Evolutionary conservation across 2,797 vertebrate species (phyloP).

Genomic region (Bradypodion ventrale): DNA sequence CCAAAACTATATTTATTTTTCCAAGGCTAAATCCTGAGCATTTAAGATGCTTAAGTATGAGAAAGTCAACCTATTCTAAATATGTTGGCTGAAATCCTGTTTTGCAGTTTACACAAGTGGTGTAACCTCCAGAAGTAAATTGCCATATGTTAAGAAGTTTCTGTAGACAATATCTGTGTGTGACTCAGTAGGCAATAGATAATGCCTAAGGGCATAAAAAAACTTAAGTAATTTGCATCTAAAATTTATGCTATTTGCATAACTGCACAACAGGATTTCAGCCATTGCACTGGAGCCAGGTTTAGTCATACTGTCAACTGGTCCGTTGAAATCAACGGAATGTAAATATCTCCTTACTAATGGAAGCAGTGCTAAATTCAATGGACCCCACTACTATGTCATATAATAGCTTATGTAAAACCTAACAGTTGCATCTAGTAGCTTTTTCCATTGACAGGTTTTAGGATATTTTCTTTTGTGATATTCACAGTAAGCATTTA

Average conservation of each 20-base stretch:
- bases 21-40: background rate
- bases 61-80: background rate
- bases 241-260: too few species aligned
- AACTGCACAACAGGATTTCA: too few species aligned
- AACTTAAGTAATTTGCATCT: too few species aligned
- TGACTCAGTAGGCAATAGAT: too few species aligned
- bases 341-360: background rate
- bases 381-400: too few species aligned
- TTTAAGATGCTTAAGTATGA: background rate
- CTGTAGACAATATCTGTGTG: too few species aligned
- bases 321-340: background rate
- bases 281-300: background rate
- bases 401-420: background rate
- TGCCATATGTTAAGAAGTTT: too few species aligned
- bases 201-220: too few species aligned
- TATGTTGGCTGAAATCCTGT: background rate
- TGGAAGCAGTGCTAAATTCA: background rate
- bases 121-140: too few species aligned
- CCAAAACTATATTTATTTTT: background rate
- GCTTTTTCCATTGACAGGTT: background rate
- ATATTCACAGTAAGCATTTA: background rate
- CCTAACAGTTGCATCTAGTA: background rate
- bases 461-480: background rate
- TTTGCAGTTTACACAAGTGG: too few species aligned
- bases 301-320: background rate